Evolutionary conservation across 2,888 invertebrate genomes (phyloP).

Genomic region (Trachelus troglodyta): DNA sequence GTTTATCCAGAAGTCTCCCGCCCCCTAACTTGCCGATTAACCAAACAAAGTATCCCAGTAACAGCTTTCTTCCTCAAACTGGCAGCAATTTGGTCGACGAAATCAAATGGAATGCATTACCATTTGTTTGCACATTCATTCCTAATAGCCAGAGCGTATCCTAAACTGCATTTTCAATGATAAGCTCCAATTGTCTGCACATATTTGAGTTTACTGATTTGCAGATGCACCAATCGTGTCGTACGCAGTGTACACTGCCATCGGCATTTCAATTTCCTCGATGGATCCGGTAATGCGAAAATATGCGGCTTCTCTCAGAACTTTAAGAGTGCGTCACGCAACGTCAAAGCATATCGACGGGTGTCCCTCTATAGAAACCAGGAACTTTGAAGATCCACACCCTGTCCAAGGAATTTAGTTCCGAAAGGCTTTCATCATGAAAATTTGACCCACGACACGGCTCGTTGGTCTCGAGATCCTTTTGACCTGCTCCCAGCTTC

Average conservation of each 20-base stretch:
- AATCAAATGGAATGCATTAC: conserved; percentile 30
- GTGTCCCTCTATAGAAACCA: background rate
- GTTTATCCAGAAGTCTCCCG: background rate
- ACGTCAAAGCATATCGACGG: background rate
- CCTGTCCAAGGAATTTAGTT: background rate
- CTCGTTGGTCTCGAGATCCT: background rate
- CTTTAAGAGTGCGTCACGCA: background rate
- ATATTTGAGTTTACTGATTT: background rate
- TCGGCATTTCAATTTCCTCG: background rate
- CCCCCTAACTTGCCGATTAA: background rate
- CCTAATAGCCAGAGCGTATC: background rate
- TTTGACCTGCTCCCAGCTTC: background rate
- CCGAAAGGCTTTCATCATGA: background rate
- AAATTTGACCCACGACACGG: background rate
- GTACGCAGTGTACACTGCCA: background rate
- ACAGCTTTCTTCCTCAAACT: background rate
- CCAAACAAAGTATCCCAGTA: background rate
- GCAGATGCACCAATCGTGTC: background rate
- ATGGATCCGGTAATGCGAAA: background rate
- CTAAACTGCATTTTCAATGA: background rate
- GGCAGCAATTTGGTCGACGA: conserved; percentile 11
- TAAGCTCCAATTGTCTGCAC: background rate
- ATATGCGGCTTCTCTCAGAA: background rate
- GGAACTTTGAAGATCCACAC: background rate
- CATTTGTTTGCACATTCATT: background rate